Base-by-base conservation (phyloP, 2,888 invertebrate genomes). In the Cyclophora albipunctata region DNA sequence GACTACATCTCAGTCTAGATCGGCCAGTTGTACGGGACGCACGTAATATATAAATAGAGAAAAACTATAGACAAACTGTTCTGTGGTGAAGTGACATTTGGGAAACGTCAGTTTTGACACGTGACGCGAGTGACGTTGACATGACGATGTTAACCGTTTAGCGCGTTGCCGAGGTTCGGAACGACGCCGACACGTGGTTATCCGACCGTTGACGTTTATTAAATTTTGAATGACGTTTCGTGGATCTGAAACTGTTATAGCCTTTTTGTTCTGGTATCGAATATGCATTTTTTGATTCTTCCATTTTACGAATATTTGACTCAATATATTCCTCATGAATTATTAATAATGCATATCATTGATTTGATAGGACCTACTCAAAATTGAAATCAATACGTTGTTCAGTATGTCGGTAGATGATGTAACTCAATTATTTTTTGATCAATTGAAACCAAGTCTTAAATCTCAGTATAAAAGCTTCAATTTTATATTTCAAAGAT, bases 1-100 rank as follows among this genome's bases (percentile, higher is more conserved):
- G 67, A 70, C 69, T 75, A 71, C 69, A 75, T 76, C 72, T 78
- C 82, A 84, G 81, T 84, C 77, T 78, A 79, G 76, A 79, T 72
- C 78, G 71, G 75, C 67, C 79, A 73, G 72, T 65, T 73, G 77
- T 56, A 66, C 69, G 66, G 71, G 66, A 71, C 77, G 75, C 84
- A 81, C 81, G 83, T 79, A 60, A 58, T 70, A 71, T 61, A 64
- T 63, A 68, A 64, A 20, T 20, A 20, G 20, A 20, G 65, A 62
- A 57, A 60, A 52, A 51, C 50, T 50, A 59, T 58, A 51, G 53
- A 20, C 20, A 20, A 20, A 20, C 20, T 20, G 20, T 20, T 20
- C 58, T 49, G 46, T 42, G 54, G 55, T 66, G 66, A 57, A 59
- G 56, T 70, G 71, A 73, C 72, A 58, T 63, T 47, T 57, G 33